These are phyloP conservation scores for Phalera bucephala DNA, from an alignment of 2,888 invertebrate species.

Conservation along the genomic window DNA sequence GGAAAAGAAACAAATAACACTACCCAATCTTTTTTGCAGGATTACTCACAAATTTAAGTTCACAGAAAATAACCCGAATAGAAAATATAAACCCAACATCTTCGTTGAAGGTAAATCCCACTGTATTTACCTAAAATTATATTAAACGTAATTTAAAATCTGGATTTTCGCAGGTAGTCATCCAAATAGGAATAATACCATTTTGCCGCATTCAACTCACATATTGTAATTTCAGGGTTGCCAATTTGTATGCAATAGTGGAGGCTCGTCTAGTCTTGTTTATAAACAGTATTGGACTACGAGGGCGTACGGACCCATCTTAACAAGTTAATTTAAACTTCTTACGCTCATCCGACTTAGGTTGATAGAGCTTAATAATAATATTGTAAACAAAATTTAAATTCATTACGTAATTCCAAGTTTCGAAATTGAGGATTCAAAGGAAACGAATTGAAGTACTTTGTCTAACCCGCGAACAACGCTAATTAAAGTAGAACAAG, in stretches of 20 bases:
- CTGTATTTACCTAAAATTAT: neutral
- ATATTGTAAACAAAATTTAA: conserved; percentile 53
- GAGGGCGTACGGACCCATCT: conserved; percentile 42
- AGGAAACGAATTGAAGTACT: neutral
- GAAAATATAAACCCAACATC: neutral
- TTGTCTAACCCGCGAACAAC: neutral
- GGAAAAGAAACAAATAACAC: too few relatives aligned
- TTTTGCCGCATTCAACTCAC: conserved; percentile 42
- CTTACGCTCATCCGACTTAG: conserved; percentile 61
- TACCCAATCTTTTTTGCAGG: too few relatives aligned
- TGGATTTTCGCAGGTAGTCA: neutral
- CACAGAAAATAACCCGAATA: neutral
- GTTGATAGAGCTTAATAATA: conserved; percentile 56
- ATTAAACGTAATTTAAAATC: neutral
- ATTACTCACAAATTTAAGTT: neutral
- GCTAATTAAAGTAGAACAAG: too few relatives aligned
- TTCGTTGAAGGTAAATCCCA: neutral
- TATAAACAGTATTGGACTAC: conserved; percentile 50
- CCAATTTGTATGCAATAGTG: conserved; percentile 64
- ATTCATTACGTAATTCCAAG: conserved; percentile 23
- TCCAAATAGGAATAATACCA: conserved; percentile 2
- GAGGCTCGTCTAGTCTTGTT: conserved; percentile 45
- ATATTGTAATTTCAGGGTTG: conserved; percentile 46
- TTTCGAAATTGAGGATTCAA: neutral
- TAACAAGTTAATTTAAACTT: conserved; percentile 77